Percentiles rank a stretch among this genome's conserved stretches.
These are phyloP conservation scores for Gila orcuttii DNA, from an alignment of 2,113 vertebrate species.

Conservation along the genomic window DNA sequence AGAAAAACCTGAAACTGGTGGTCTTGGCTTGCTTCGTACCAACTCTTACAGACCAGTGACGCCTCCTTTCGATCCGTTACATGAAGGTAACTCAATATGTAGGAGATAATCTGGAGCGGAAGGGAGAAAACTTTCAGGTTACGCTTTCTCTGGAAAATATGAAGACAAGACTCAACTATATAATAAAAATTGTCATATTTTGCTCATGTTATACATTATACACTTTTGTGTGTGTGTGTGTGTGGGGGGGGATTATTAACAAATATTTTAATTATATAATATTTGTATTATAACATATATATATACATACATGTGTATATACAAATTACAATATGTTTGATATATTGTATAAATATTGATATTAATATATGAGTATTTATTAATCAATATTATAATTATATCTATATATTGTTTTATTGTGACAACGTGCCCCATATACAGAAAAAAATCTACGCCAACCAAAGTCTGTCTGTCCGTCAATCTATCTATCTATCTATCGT, in stretches of 20 bases:
- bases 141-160: not conserved
- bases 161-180: not conserved
- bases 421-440: not conserved
- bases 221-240: too few species aligned
- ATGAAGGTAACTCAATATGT: conserved; percentile 83
- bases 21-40: conserved; percentile 83
- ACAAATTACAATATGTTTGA: too few species aligned
- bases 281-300: too few species aligned
- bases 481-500: too few species aligned
- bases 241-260: too few species aligned
- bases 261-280: too few species aligned
- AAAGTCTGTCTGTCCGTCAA: too few species aligned
- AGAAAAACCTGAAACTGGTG: conserved; percentile 76
- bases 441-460: not conserved
- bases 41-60: conserved; percentile 79
- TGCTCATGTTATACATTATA: not conserved
- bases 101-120: conserved; percentile 77
- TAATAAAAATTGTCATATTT: not conserved
- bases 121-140: not conserved
- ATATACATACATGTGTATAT: too few species aligned
- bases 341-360: too few species aligned
- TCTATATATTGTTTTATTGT: not conserved
- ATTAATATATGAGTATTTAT: too few species aligned
- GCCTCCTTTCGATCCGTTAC: conserved; percentile 83
- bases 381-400: too few species aligned